A percentile compares a stretch with the other conserved stretches of the same genome.
Evolutionary conservation across 2,797 vertebrate species (phyloP).

Genomic region (Pitangus sulphuratus): DNA sequence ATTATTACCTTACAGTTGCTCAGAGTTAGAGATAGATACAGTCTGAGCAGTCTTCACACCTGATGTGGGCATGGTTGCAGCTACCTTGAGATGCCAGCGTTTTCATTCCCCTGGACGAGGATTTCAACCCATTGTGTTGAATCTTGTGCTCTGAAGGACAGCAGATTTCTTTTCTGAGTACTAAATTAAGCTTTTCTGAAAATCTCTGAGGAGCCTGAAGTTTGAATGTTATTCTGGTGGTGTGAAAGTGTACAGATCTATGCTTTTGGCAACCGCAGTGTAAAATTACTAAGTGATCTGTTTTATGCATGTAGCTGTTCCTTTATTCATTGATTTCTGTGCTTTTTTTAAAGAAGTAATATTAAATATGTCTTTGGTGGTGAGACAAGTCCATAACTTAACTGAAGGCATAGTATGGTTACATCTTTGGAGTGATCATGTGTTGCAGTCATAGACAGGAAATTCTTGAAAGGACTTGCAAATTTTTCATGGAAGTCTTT

Average conservation of each 20-base stretch:
- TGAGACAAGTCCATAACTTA: neutral
- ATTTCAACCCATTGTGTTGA: neutral
- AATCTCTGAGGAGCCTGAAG: neutral
- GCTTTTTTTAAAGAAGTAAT: neutral
- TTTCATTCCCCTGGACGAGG: neutral
- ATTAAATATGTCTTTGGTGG: neutral
- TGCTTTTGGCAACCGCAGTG: neutral
- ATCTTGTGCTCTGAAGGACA: neutral
- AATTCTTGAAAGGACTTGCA: constrained; percentile 69
- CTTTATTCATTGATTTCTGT: neutral
- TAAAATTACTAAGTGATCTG: neutral
- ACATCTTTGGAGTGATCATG: constrained; percentile 66
- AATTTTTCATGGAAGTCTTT: constrained; percentile 20
- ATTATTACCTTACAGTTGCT: neutral
- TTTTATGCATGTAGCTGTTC: neutral
- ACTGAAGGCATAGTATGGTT: neutral
- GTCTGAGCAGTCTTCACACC: neutral
- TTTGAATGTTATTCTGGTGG: neutral
- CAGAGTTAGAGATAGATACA: neutral
- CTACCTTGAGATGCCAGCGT: neutral
- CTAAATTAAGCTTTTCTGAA: neutral
- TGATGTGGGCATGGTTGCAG: neutral
- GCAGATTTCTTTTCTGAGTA: neutral
- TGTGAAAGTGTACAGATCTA: neutral
- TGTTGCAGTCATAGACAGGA: constrained; percentile 55